Percentiles rank a stretch among this genome's conserved stretches.
Evolutionary conservation across 2,888 invertebrate species (phyloP).

Genomic region (Tineola bisselliella): DNA sequence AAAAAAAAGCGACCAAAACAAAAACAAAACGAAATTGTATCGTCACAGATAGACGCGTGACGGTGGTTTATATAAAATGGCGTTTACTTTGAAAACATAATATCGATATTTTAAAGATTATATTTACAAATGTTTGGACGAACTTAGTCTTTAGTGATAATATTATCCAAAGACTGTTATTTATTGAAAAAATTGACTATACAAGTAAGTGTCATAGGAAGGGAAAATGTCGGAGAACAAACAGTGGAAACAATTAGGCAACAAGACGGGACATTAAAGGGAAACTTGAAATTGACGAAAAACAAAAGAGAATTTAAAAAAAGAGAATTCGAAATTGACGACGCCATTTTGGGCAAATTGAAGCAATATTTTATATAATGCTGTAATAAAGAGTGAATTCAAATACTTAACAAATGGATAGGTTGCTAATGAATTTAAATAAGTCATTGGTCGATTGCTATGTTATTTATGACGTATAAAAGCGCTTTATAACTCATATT

Average conservation of each 20-base stretch:
- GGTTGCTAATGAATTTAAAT: too few species aligned
- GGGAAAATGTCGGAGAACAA: neutral
- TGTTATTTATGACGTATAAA: too few species aligned
- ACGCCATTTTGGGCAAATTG: neutral
- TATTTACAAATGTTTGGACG: constrained; percentile 50
- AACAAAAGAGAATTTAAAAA: constrained; percentile 20
- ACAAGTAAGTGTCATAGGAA: neutral
- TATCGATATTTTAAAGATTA: constrained; percentile 49
- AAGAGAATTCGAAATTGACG: neutral
- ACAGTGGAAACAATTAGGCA: too few species aligned
- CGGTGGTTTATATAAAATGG: neutral
- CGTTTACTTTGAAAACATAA: neutral
- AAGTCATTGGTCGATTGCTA: too few species aligned
- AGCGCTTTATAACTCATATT: too few species aligned
- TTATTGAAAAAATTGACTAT: constrained; percentile 41
- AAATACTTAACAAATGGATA: neutral
- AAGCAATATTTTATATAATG: neutral
- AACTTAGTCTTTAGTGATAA: constrained; percentile 63
- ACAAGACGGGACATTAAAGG: neutral
- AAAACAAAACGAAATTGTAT: neutral
- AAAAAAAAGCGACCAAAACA: neutral
- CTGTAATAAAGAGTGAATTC: neutral
- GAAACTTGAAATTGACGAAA: constrained; percentile 36
- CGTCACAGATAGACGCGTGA: neutral
- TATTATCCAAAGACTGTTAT: constrained; percentile 66